Conservation (phyloP, 2,797 vertebrate species). For the Choloepus didactylus region DNA sequence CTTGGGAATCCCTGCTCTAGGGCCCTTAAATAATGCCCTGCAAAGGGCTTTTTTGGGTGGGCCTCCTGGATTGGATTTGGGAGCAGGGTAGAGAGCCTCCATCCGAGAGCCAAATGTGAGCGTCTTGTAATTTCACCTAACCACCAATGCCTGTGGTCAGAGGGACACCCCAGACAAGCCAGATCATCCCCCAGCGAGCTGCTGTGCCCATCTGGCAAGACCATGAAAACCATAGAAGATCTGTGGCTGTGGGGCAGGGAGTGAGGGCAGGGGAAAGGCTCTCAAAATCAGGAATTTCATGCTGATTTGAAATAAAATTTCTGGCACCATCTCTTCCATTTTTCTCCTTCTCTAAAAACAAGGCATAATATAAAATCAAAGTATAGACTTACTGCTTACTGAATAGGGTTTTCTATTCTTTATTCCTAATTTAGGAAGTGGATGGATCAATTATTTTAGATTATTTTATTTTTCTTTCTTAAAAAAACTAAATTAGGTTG, state of each 20-base stretch:
- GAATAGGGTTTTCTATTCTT: neutral
- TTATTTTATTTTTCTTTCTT: neutral
- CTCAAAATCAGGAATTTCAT: neutral
- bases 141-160: rapidly evolving
- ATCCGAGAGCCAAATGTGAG: neutral
- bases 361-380: neutral
- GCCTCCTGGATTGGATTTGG: neutral
- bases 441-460: neutral
- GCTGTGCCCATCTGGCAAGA: neutral
- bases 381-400: neutral
- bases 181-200: neutral
- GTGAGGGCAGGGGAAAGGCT: neutral
- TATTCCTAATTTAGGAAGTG: neutral
- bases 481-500: slow-evolving; percentile 13
- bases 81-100: neutral
- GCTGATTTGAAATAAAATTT: neutral
- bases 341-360: neutral
- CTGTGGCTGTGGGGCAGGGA: neutral
- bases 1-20: neutral
- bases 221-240: neutral
- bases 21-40: neutral
- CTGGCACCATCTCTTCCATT: neutral
- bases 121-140: neutral
- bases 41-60: neutral
- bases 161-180: neutral